Conservation (phyloP, 2,113 vertebrate species). For the Corapipo altera region DNA sequence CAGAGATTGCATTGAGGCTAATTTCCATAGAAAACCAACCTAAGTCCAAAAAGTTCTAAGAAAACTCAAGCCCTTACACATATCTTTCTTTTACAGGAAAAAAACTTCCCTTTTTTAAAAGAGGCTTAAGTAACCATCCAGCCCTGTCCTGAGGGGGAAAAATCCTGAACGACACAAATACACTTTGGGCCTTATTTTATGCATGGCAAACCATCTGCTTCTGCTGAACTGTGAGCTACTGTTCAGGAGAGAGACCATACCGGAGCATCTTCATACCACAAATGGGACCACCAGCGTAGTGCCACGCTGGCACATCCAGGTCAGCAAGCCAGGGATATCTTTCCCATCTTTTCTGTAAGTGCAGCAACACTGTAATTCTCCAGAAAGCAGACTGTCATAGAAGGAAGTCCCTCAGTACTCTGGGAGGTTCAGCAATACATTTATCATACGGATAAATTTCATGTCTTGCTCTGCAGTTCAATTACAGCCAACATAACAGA, state of each 20-base stretch:
- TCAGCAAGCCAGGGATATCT: not conserved
- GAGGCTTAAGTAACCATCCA: not conserved
- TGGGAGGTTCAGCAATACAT: not conserved
- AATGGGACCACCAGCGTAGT: not conserved
- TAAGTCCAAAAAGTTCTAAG: not conserved
- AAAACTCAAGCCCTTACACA: not conserved
- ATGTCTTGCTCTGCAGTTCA: not conserved
- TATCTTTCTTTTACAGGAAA: not conserved
- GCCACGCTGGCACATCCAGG: not conserved
- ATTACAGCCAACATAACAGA: not conserved
- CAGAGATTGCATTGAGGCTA: not conserved
- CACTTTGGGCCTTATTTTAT: not conserved
- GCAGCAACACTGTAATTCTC: not conserved
- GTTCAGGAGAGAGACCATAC: not conserved
- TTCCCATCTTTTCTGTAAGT: not conserved
- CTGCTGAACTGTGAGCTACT: not conserved
- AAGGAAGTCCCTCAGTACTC: not conserved
- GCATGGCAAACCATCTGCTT: not conserved
- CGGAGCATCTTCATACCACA: not conserved
- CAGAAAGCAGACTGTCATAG: not conserved
- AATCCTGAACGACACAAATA: not conserved
- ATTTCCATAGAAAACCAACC: slow-evolving; percentile 10
- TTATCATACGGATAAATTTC: not conserved
- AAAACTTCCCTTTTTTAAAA: not conserved
- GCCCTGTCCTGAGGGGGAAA: not conserved